A percentile compares a stretch with the other conserved stretches of the same genome.
Conservation (phyloP, 2,888 invertebrate genomes). For the Coelinius sp. region DNA sequence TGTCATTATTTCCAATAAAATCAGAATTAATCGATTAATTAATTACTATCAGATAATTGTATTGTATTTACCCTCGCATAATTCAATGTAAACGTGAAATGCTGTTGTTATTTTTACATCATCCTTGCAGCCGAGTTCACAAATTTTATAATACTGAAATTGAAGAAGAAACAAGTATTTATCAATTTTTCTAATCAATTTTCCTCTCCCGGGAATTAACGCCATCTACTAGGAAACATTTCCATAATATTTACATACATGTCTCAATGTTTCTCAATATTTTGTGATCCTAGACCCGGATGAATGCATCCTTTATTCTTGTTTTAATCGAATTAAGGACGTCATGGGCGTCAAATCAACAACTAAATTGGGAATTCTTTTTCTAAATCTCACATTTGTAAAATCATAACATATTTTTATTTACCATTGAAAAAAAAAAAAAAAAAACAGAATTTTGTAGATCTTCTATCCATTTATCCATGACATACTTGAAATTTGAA, state of each 20-base stretch:
- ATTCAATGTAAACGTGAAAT: conserved; percentile 73
- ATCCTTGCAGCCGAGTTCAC: conserved; percentile 70
- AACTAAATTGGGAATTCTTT: too few relatives aligned
- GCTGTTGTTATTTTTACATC: conserved; percentile 71
- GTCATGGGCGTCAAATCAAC: too few relatives aligned
- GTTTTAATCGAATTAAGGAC: background rate
- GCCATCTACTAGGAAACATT: background rate
- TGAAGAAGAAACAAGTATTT: conserved; percentile 21
- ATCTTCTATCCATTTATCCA: too few relatives aligned
- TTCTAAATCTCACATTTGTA: too few relatives aligned
- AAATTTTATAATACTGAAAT: conserved; percentile 70
- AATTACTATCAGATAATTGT: background rate
- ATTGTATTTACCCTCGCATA: conserved; percentile 72
- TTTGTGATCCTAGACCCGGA: background rate
- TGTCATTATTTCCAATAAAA: background rate
- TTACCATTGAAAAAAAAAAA: too few relatives aligned
- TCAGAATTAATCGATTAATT: background rate
- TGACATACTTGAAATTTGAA: too few relatives aligned
- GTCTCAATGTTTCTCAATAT: background rate
- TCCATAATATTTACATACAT: too few relatives aligned
- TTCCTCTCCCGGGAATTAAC: background rate
- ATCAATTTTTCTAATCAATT: background rate
- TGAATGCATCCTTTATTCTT: background rate
- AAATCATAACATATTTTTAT: too few relatives aligned
- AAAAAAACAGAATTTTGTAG: too few relatives aligned